phyloP scores from a whole-genome alignment of 2,888 invertebrate genomes.

The Yponomeuta plumbellus region DNA sequence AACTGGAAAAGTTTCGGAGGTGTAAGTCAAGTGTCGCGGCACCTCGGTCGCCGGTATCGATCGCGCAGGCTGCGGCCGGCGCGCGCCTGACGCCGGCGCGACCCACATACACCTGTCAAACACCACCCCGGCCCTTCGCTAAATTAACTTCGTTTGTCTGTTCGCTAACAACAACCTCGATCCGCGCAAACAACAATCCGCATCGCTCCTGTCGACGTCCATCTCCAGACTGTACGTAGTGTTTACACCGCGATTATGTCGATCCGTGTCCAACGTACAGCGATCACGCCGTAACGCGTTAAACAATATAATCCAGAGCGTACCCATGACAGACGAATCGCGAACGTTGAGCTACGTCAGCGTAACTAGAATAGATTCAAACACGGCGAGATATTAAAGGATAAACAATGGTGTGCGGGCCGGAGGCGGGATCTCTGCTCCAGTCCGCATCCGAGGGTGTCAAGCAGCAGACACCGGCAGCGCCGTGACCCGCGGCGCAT shows the following conservation, averaged over 20 bases:
- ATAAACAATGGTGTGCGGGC: slow-evolving; percentile 71
- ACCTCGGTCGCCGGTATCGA: slow-evolving; percentile 16
- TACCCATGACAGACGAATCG: slow-evolving; percentile 56
- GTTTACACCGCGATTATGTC: neutral
- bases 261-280: neutral
- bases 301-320: slow-evolving; percentile 58
- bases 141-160: slow-evolving; percentile 68
- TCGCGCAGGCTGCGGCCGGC: slow-evolving; percentile 21
- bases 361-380: slow-evolving; percentile 67
- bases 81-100: slow-evolving; percentile 26
- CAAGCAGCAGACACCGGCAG: slow-evolving; percentile 65
- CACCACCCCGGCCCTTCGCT: slow-evolving; percentile 23
- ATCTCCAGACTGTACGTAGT: slow-evolving; percentile 1
- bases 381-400: slow-evolving; percentile 68
- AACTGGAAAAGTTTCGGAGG: slow-evolving; percentile 1
- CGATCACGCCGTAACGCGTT: neutral
- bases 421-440: slow-evolving; percentile 65
- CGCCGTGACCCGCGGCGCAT: slow-evolving; percentile 57
- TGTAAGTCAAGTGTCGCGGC: slow-evolving; percentile 13
- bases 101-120: slow-evolving; percentile 6
- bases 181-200: slow-evolving; percentile 46
- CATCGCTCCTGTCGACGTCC: slow-evolving; percentile 18
- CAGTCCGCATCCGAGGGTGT: slow-evolving; percentile 70
- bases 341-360: slow-evolving; percentile 63
- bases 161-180: slow-evolving; percentile 37